Conservation (phyloP, 2,113 vertebrate genomes). For the Toxotes jaculatrix region DNA sequence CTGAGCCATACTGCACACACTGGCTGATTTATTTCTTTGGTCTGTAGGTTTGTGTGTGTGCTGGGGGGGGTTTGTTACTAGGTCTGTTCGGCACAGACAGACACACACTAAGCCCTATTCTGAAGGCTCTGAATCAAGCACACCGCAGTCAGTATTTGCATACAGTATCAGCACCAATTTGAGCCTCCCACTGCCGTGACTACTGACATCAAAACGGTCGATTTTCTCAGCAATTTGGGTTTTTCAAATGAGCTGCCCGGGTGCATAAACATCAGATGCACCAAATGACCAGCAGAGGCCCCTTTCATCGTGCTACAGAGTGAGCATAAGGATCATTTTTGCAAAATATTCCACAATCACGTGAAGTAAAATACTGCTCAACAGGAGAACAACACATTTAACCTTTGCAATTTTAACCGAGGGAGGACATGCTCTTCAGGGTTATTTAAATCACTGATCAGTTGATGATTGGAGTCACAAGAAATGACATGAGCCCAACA, state of each 20-base stretch:
- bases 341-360: slow-evolving; percentile 1
- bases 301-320: slow-evolving; percentile 37
- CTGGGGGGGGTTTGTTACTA: not conserved
- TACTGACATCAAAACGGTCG: slow-evolving; percentile 51
- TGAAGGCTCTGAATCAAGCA: slow-evolving; percentile 18
- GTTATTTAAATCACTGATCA: not conserved
- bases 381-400: not conserved
- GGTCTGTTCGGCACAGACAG: slow-evolving; percentile 16
- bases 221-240: slow-evolving; percentile 45
- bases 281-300: slow-evolving; percentile 40
- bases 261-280: slow-evolving; percentile 42
- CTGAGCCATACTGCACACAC: not conserved
- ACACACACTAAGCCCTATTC: not conserved
- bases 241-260: slow-evolving; percentile 50
- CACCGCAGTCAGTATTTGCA: slow-evolving; percentile 23
- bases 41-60: not conserved
- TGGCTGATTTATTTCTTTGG: slow-evolving; percentile 14
- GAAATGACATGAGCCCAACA: not conserved
- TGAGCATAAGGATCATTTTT: slow-evolving; percentile 25
- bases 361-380: slow-evolving; percentile 7
- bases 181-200: slow-evolving; percentile 23
- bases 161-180: slow-evolving; percentile 36
- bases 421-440: not conserved
- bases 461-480: not conserved
- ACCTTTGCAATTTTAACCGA: not conserved